These are phyloP conservation scores for Lithobates sylvaticus DNA, from an alignment of 2,797 vertebrate species.

Conservation along the genomic window DNA sequence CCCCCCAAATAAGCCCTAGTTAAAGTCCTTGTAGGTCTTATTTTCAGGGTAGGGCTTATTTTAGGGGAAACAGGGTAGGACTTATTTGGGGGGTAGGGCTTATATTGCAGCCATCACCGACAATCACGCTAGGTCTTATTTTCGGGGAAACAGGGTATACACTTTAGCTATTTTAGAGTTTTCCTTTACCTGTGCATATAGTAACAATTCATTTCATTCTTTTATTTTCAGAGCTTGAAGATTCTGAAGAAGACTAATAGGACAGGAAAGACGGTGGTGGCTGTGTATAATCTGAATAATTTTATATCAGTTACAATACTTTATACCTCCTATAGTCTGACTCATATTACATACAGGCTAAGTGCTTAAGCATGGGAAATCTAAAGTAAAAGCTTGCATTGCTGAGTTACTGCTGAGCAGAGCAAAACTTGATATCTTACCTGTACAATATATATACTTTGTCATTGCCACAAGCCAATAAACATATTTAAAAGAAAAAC, in stretches of 20 bases:
- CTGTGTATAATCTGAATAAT: too few relatives aligned
- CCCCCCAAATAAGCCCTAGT: too few relatives aligned
- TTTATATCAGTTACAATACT: too few relatives aligned
- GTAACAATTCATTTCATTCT: neutral
- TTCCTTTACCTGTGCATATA: neutral
- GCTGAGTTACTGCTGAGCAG: too few relatives aligned
- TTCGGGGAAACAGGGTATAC: too few relatives aligned
- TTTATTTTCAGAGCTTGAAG: constrained; percentile 43
- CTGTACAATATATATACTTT: neutral
- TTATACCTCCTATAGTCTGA: neutral
- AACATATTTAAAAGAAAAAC: neutral
- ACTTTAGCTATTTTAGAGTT: too few relatives aligned
- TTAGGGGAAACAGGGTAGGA: too few relatives aligned
- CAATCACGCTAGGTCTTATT: too few relatives aligned
- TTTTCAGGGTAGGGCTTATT: too few relatives aligned
- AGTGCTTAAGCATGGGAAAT: neutral
- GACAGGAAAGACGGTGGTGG: neutral
- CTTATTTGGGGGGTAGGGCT: too few relatives aligned
- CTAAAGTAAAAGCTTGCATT: neutral
- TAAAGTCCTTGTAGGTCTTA: too few relatives aligned
- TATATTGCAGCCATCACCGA: too few relatives aligned
- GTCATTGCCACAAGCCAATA: neutral
- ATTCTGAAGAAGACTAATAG: neutral
- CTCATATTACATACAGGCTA: neutral
- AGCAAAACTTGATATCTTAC: neutral